Percentiles rank a stretch among this genome's conserved stretches.
Conservation (phyloP, 2,113 vertebrate genomes). For the Xenopus borealis region DNA sequence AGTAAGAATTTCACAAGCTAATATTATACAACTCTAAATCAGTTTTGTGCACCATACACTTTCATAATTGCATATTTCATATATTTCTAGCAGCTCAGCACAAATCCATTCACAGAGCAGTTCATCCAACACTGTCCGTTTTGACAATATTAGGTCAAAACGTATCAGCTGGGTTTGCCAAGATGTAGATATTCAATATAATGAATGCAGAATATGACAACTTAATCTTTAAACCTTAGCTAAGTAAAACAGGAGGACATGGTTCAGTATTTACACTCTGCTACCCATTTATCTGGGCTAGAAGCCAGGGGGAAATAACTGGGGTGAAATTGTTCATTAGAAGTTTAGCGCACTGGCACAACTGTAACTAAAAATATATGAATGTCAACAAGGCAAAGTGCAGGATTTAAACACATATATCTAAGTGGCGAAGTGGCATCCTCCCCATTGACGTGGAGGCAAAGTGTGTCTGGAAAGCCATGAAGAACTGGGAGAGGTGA, state of each 20-base stretch:
- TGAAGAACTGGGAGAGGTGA: no score
- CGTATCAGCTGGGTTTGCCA: neutral
- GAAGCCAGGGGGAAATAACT: neutral
- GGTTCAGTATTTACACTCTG: constrained; percentile 1
- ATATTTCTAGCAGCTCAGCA: neutral
- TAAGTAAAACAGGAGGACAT: neutral
- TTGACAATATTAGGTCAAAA: neutral
- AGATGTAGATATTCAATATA: neutral
- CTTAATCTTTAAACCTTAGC: neutral
- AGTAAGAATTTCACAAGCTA: no score
- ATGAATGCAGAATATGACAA: neutral
- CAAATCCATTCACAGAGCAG: neutral
- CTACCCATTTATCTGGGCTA: constrained; percentile 9
- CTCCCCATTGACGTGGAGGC: no score
- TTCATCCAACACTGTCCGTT: neutral
- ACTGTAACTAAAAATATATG: no score
- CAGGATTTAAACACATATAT: no score
- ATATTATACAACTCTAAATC: no score
- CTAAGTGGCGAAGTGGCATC: no score
- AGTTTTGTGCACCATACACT: no score
- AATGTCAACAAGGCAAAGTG: no score
- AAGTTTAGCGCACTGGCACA: no score
- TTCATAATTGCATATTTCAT: neutral
- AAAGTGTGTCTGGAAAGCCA: no score
- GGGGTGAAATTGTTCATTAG: no score